Conservation (phyloP, 2,113 vertebrate species). For the Halcyon senegalensis region DNA sequence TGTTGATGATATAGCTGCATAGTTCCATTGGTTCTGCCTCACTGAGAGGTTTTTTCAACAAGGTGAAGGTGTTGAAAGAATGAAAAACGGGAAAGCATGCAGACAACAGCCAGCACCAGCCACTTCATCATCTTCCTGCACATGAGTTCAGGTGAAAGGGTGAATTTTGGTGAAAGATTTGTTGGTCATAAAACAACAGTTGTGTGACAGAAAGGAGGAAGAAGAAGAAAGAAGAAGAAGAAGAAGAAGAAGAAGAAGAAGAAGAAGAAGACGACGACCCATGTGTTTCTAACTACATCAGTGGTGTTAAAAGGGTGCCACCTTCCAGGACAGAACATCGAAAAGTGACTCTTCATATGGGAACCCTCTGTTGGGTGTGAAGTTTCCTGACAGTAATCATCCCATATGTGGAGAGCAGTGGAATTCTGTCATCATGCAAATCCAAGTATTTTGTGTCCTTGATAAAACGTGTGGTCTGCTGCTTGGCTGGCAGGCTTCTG, state of each 20-base stretch:
- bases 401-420: accelerated
- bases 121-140: neutral
- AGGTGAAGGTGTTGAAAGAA: neutral
- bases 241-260: neutral
- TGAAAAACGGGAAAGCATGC: neutral
- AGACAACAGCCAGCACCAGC: neutral
- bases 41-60: neutral
- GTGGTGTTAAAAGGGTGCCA: neutral
- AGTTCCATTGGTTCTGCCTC: neutral
- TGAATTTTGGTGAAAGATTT: neutral
- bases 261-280: neutral
- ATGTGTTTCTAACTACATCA: neutral
- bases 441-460: neutral
- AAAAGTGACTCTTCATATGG: neutral
- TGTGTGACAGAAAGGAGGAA: neutral
- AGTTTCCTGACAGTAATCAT: neutral
- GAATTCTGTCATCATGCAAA: neutral
- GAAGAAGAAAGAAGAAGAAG: neutral
- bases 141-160: neutral
- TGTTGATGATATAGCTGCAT: neutral
- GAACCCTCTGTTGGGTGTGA: neutral
- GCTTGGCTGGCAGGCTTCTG: neutral
- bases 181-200: neutral
- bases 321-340: neutral
- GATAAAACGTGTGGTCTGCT: neutral